A percentile compares a stretch with the other conserved stretches of the same genome.
Evolutionary conservation across 1,140 invertebrate species (phyloP).

Genomic region (Plectus sambesii): DNA sequence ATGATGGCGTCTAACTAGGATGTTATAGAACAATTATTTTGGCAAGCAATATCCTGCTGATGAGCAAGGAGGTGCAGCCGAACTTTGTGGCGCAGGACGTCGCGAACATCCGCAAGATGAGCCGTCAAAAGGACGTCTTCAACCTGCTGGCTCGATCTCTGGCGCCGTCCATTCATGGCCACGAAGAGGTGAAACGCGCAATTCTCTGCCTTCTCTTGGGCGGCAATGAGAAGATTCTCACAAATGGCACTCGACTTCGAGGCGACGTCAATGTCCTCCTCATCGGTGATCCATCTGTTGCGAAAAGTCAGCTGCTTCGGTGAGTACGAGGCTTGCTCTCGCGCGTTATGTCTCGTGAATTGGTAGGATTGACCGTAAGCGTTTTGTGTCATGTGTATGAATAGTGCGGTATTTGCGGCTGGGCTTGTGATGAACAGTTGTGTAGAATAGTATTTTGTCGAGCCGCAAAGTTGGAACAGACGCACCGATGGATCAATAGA

Average conservation of each 20-base stretch:
- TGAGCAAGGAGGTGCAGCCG: conserved; percentile 74
- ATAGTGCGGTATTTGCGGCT: no score
- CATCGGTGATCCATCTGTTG: conserved; percentile 96
- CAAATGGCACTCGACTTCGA: conserved; percentile 87
- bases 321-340: no score
- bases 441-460: conserved; percentile 5
- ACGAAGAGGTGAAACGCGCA: conserved; percentile 91
- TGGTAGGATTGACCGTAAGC: no score
- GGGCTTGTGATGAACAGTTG: conserved; percentile 1
- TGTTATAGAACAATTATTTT: conserved; percentile 83
- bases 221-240: conserved; percentile 84
- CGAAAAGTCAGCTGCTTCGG: conserved; percentile 84
- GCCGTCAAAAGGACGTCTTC: conserved; percentile 59
- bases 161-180: conserved; percentile 94
- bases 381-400: no score
- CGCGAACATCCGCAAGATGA: conserved; percentile 73
- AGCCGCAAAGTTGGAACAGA: no score
- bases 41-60: conserved; percentile 75
- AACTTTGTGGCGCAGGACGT: conserved; percentile 74
- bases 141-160: conserved; percentile 77
- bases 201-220: conserved; percentile 86
- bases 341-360: no score
- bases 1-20: no score
- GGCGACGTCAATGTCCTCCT: conserved; percentile 94
- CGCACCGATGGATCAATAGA: no score